Evolutionary conservation across 2,888 invertebrate species (phyloP).

Genomic region (Masnerella sp.): DNA sequence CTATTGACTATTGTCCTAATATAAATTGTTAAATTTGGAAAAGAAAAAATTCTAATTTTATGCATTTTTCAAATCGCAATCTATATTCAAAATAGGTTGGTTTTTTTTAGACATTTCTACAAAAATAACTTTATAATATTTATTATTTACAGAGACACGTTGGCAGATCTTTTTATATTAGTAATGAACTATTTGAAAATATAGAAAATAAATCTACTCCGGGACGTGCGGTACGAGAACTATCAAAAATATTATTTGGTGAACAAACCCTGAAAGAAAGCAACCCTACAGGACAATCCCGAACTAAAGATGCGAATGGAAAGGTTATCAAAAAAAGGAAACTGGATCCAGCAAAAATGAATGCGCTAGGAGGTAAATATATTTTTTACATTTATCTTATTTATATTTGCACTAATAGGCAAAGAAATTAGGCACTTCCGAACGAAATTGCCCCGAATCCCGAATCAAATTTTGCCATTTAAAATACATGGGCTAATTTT

Average conservation of each 20-base stretch:
- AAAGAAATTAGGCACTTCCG: too few species aligned
- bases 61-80: too few species aligned
- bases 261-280: neutral
- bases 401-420: too few species aligned
- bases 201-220: constrained; percentile 5
- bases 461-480: too few species aligned
- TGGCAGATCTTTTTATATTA: constrained; percentile 3
- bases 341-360: constrained; percentile 9
- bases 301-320: constrained; percentile 6
- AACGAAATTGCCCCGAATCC: too few species aligned
- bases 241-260: constrained; percentile 17
- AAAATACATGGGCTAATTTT: too few species aligned
- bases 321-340: constrained; percentile 8
- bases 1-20: too few species aligned
- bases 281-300: constrained; percentile 9
- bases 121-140: too few species aligned
- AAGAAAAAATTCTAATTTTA: too few species aligned
- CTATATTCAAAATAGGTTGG: too few species aligned
- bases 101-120: too few species aligned
- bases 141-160: constrained; percentile 19
- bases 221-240: constrained; percentile 2
- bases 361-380: neutral
- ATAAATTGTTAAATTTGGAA: too few species aligned
- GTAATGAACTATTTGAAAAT: constrained; percentile 14
- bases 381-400: neutral